Percentiles rank a stretch among this genome's conserved stretches.
Evolutionary conservation across 2,888 invertebrate genomes (phyloP).

Genomic region (Helleia helle): DNA sequence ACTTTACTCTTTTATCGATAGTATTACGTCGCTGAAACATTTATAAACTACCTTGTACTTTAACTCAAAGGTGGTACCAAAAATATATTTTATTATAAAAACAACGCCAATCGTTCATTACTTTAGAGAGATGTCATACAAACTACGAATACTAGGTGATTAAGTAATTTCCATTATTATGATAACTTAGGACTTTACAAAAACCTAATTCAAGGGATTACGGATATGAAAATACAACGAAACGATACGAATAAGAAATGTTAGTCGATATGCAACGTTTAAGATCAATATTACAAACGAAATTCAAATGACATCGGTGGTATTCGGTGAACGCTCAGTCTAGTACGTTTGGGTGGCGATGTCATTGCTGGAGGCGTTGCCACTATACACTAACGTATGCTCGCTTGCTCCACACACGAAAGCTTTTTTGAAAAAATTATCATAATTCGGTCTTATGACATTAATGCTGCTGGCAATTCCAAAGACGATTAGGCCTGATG

Average conservation of each 20-base stretch:
- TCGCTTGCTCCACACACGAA: too few relatives aligned
- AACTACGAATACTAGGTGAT: constrained; percentile 57
- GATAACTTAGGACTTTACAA: constrained; percentile 47
- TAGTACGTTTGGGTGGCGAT: constrained; percentile 41
- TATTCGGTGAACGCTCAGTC: constrained; percentile 53
- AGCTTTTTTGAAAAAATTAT: too few relatives aligned
- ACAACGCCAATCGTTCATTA: constrained; percentile 58
- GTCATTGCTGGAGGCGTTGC: constrained; percentile 19
- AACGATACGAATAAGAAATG: constrained; percentile 68
- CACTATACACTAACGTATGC: too few relatives aligned
- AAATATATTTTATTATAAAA: constrained; percentile 56
- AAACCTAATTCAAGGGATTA: constrained; percentile 57
- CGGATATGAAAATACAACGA: constrained; percentile 60
- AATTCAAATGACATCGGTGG: constrained; percentile 67
- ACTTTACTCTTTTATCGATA: constrained; percentile 43
- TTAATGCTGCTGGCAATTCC: too few relatives aligned
- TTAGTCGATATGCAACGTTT: constrained; percentile 71
- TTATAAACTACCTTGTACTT: constrained; percentile 69
- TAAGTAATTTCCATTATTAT: constrained; percentile 44
- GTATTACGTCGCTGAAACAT: constrained; percentile 60
- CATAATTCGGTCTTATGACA: too few relatives aligned
- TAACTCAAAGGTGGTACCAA: constrained; percentile 72
- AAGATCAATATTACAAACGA: constrained; percentile 53
- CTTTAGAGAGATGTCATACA: constrained; percentile 51
- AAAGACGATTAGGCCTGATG: too few relatives aligned